These are phyloP conservation scores for Xenops minutus DNA, from an alignment of 2,797 vertebrate species.

Conservation along the genomic window DNA sequence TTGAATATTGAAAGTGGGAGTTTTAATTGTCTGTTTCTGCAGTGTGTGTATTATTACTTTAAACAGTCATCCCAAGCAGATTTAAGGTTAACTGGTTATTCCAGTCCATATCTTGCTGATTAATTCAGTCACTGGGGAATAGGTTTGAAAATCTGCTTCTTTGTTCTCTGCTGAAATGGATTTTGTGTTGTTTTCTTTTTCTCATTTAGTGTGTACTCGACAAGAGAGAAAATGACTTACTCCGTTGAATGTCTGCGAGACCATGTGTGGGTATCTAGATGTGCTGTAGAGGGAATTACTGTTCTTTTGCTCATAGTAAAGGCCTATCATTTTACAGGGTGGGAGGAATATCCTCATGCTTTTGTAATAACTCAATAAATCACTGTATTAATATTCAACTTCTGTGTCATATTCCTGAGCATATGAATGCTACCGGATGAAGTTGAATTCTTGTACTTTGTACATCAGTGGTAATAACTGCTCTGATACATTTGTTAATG, in stretches of 20 bases:
- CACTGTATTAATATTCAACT: neutral
- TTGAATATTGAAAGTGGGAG: neutral
- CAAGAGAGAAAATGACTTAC: constrained; percentile 90
- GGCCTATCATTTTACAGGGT: neutral
- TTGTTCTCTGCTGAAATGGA: neutral
- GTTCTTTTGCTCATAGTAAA: neutral
- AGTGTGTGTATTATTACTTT: neutral
- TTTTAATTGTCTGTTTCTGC: neutral
- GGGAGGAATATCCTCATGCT: neutral
- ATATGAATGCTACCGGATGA: neutral
- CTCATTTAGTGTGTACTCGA: constrained; percentile 83
- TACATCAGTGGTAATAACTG: neutral
- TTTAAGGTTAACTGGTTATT: neutral
- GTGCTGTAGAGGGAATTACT: neutral
- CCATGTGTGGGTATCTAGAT: constrained; percentile 83
- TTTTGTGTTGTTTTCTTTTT: neutral
- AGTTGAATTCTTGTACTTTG: neutral
- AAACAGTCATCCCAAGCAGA: neutral
- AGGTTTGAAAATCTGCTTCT: neutral
- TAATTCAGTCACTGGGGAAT: fast-evolving
- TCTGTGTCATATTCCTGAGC: neutral
- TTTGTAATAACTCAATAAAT: neutral
- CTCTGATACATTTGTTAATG: neutral
- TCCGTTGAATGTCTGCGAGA: constrained; percentile 89
- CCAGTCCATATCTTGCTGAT: neutral